phyloP scores from a whole-genome alignment of 2,797 vertebrate species.

The Ambastaia sidthimunki region DNA sequence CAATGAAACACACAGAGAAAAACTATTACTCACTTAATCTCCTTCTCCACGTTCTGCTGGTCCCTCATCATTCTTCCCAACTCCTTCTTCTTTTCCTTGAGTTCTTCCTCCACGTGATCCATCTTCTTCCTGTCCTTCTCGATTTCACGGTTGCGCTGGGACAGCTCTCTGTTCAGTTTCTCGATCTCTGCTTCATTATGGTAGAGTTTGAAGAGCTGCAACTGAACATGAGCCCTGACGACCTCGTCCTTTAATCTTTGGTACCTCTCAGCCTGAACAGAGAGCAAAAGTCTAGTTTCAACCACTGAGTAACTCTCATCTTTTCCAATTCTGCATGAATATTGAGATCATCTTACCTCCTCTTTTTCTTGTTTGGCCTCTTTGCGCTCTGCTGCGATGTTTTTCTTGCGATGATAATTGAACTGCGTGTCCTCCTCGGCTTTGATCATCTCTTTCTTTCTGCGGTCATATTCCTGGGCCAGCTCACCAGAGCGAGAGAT shows the following conservation, averaged over 20 bases:
- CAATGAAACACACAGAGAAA: background rate
- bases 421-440: slow-evolving; percentile 98
- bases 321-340: background rate
- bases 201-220: slow-evolving; percentile 96
- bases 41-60: slow-evolving; percentile 97
- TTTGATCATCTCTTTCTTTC: slow-evolving; percentile 98
- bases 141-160: slow-evolving; percentile 90
- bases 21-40: slow-evolving; percentile 89
- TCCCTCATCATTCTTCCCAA: slow-evolving; percentile 95
- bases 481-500: slow-evolving; percentile 91
- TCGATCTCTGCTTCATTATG: slow-evolving; percentile 95
- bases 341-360: slow-evolving; percentile 75
- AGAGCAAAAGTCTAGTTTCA: background rate
- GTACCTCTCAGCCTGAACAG: slow-evolving; percentile 89
- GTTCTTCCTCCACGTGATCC: slow-evolving; percentile 95
- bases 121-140: slow-evolving; percentile 96
- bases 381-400: slow-evolving; percentile 95
- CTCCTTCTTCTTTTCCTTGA: slow-evolving; percentile 97
- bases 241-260: slow-evolving; percentile 96
- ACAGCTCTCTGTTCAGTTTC: slow-evolving; percentile 90
- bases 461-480: slow-evolving; percentile 78
- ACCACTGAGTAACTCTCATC: background rate
- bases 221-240: slow-evolving; percentile 90
- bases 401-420: slow-evolving; percentile 97
- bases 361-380: slow-evolving; percentile 98